A percentile compares a stretch with the other conserved stretches of the same genome.
phyloP scores from a whole-genome alignment of 2,113 vertebrate species.

The Helogale parvula region DNA sequence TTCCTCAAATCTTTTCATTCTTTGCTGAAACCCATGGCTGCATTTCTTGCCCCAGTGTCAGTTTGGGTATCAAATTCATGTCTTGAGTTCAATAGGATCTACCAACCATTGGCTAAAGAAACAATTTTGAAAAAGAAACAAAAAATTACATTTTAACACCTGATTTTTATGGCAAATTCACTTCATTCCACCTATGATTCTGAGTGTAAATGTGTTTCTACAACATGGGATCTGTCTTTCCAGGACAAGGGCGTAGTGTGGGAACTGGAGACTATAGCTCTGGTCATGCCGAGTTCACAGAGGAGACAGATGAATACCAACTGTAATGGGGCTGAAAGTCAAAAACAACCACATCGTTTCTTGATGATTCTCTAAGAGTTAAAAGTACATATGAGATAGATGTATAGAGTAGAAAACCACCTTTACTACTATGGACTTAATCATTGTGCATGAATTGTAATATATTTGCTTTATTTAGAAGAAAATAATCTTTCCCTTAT shows the following conservation, averaged over 20 bases:
- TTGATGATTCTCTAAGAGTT: neutral
- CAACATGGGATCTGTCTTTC: neutral
- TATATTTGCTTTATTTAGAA: slow-evolving; percentile 6
- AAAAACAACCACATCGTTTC: neutral
- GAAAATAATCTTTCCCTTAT: neutral
- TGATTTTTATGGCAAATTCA: neutral
- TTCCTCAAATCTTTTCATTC: slow-evolving; percentile 52
- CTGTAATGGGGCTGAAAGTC: neutral
- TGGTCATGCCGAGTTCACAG: neutral
- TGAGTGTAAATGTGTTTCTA: slow-evolving; percentile 7
- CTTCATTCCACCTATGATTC: slow-evolving; percentile 17
- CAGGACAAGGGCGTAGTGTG: neutral
- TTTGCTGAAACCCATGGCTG: slow-evolving; percentile 46
- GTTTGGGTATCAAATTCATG: slow-evolving; percentile 24
- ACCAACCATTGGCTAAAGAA: neutral
- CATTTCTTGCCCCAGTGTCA: slow-evolving; percentile 51
- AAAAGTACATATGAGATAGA: neutral
- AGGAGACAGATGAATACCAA: neutral
- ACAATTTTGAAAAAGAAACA: slow-evolving; percentile 59
- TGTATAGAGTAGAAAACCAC: neutral
- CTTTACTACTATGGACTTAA: neutral
- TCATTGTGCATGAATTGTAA: neutral
- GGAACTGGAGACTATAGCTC: rapidly evolving
- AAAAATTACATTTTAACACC: slow-evolving; percentile 57
- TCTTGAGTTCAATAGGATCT: slow-evolving; percentile 14